Evolutionary conservation across 2,888 invertebrate genomes (phyloP).

Genomic region (Sarcophaga carnaria): DNA sequence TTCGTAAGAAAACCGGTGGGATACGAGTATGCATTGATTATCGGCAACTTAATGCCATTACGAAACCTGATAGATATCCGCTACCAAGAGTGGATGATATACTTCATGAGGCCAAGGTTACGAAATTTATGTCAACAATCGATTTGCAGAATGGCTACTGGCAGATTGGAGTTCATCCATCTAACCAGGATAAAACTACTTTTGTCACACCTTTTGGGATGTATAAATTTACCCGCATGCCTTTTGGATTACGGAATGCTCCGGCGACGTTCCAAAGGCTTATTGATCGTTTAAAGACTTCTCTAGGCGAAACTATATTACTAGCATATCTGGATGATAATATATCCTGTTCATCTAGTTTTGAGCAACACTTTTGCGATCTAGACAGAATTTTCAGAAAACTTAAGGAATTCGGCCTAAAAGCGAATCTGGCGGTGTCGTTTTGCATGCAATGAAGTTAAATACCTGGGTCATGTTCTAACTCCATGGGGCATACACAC

Average conservation of each 20-base stretch:
- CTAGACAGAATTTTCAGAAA: too few species aligned
- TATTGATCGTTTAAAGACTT: slow-evolving; percentile 12
- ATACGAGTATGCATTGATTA: slow-evolving; percentile 73
- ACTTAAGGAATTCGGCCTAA: too few species aligned
- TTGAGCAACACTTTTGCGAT: too few species aligned
- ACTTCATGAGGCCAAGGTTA: too few species aligned
- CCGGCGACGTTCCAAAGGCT: slow-evolving; percentile 64
- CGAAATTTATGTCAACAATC: too few species aligned
- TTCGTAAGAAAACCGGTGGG: slow-evolving; percentile 69
- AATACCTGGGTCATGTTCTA: too few species aligned
- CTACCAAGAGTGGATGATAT: too few species aligned
- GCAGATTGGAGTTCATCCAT: slow-evolving; percentile 52
- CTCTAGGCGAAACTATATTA: slow-evolving; percentile 64
- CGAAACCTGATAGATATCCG: slow-evolving; percentile 8
- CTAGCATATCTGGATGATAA: slow-evolving; percentile 75
- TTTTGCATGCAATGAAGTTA: too few species aligned
- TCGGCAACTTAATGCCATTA: slow-evolving; percentile 31
- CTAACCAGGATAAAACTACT: slow-evolving; percentile 65
- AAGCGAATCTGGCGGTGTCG: too few species aligned
- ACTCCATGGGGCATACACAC: too few species aligned
- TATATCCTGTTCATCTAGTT: slow-evolving; percentile 71
- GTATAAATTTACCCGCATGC: slow-evolving; percentile 65
- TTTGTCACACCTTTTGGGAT: slow-evolving; percentile 10
- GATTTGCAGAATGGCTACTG: not conserved
- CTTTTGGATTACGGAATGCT: slow-evolving; percentile 67